Conservation (phyloP, 2,113 vertebrate genomes). For the Hippotragus niger region DNA sequence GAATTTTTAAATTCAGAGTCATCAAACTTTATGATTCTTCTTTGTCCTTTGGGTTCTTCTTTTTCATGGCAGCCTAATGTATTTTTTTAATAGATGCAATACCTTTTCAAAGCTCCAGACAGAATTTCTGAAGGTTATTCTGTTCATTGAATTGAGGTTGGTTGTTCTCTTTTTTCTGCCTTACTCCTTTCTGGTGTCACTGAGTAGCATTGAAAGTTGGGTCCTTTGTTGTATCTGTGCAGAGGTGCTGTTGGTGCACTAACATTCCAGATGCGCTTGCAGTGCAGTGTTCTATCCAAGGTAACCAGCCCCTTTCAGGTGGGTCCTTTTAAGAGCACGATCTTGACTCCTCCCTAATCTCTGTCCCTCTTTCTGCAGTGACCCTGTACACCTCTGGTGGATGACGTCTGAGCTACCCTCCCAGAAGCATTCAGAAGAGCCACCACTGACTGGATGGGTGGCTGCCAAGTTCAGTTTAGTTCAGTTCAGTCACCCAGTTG, state of each 20-base stretch:
- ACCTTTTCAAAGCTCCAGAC: background rate
- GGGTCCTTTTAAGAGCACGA: background rate
- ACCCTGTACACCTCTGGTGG: rapidly evolving
- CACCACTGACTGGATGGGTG: background rate
- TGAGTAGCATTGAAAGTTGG: background rate
- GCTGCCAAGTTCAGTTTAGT: background rate
- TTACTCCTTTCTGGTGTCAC: background rate
- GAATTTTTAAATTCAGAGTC: background rate
- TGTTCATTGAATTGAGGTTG: background rate
- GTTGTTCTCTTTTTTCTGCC: background rate
- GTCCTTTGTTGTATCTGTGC: background rate
- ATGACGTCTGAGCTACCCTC: background rate
- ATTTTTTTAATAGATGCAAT: background rate
- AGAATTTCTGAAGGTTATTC: background rate
- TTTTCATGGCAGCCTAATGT: background rate
- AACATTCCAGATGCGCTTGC: background rate
- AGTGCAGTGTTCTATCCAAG: background rate
- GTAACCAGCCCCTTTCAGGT: background rate
- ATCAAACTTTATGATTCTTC: background rate
- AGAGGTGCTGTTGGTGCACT: background rate
- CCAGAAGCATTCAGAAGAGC: background rate
- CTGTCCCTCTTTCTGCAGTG: background rate
- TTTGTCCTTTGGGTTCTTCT: background rate
- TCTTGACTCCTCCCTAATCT: background rate
- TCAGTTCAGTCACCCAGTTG: background rate